These are phyloP conservation scores for Sesamia nonagrioides DNA, from an alignment of 1,140 invertebrate genomes.

Conservation along the genomic window DNA sequence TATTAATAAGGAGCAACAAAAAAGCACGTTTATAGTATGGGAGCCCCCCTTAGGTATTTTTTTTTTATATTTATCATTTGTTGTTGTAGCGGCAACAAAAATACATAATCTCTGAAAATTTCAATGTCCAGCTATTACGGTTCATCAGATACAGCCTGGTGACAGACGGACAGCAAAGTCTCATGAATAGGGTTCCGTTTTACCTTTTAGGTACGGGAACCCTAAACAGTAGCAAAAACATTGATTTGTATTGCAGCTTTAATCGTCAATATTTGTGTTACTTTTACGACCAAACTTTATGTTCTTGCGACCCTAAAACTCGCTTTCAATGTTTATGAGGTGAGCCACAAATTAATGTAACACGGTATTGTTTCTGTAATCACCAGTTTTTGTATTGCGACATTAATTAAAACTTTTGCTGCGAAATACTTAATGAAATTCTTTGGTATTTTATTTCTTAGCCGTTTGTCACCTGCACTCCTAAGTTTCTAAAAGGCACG, in stretches of 20 bases:
- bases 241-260: background rate
- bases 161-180: no score
- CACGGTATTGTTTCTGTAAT: conserved; percentile 47
- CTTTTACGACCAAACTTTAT: conserved; percentile 63
- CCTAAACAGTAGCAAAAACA: background rate
- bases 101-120: no score
- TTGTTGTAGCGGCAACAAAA: no score
- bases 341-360: conserved; percentile 53
- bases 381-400: conserved; percentile 43
- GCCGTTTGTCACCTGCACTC: background rate
- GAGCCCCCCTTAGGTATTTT: no score
- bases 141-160: no score
- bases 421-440: conserved; percentile 25
- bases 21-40: no score
- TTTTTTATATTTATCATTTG: no score
- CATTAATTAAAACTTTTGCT: conserved; percentile 45
- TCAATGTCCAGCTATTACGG: no score
- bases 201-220: no score
- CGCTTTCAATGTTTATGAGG: conserved; percentile 55
- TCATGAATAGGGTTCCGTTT: no score
- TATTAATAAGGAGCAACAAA: no score
- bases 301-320: conserved; percentile 54
- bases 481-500: no score
- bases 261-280: conserved; percentile 63
- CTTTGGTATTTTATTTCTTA: background rate